Evolutionary conservation across 2,888 invertebrate species (phyloP).

Genomic region (Taphrorychus bicolor): DNA sequence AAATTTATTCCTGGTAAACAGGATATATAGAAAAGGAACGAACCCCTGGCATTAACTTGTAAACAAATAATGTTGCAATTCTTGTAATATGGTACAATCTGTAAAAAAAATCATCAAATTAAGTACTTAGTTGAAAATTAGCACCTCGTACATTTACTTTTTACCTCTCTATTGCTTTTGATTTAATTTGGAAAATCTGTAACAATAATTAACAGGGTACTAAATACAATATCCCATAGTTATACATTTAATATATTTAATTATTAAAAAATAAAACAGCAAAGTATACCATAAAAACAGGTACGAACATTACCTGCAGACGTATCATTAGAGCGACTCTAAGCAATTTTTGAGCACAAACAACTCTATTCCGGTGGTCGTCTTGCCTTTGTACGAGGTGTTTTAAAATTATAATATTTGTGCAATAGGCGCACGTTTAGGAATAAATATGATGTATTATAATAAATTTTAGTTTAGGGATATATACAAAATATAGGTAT

Average conservation of each 20-base stretch:
- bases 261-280: conserved; percentile 9
- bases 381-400: conserved; percentile 54
- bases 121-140: conserved; percentile 49
- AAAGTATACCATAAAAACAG: conserved; percentile 4
- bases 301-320: not conserved
- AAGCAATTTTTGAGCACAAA: not conserved
- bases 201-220: conserved; percentile 56
- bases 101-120: conserved; percentile 51
- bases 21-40: conserved; percentile 56
- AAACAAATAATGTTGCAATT: conserved; percentile 57
- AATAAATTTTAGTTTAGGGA: conserved; percentile 49
- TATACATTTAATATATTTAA: conserved; percentile 55
- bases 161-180: conserved; percentile 11
- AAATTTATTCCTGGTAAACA: conserved; percentile 43
- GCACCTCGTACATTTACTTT: conserved; percentile 56
- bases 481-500: conserved; percentile 60
- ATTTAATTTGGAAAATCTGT: conserved; percentile 25
- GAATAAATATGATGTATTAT: conserved; percentile 35
- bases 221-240: conserved; percentile 57
- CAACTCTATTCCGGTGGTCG: not conserved
- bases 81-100: conserved; percentile 59
- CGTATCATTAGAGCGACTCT: not conserved
- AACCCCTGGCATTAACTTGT: conserved; percentile 61
- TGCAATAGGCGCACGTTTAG: conserved; percentile 30
- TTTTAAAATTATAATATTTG: conserved; percentile 43